phyloP scores from a whole-genome alignment of 2,113 vertebrate species.

The Grantiella picta region DNA sequence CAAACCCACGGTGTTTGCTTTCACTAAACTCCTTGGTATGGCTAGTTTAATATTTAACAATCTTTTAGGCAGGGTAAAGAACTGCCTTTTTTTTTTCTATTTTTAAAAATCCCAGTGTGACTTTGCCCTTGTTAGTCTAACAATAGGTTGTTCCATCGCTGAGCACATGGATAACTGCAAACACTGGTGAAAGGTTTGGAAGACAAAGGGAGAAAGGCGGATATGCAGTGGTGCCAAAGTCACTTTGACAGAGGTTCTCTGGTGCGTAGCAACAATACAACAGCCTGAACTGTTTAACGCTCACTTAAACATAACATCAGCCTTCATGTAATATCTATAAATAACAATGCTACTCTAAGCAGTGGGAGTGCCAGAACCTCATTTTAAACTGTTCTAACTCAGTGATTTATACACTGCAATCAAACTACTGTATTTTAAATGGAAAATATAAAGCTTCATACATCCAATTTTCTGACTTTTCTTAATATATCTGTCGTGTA shows the following conservation, averaged over 20 bases:
- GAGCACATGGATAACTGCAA: constrained; percentile 59
- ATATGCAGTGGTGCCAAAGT: background rate
- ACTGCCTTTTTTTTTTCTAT: background rate
- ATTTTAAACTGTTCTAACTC: constrained; percentile 30
- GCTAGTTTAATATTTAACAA: constrained; percentile 60
- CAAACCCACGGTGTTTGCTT: constrained; percentile 37
- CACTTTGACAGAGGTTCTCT: constrained; percentile 54
- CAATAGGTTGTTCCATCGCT: constrained; percentile 52
- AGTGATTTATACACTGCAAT: constrained; percentile 42
- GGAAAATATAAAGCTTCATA: constrained; percentile 25
- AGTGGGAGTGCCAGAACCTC: constrained; percentile 40
- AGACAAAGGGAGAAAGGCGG: constrained; percentile 47
- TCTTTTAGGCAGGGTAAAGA: constrained; percentile 36
- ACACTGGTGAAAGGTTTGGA: background rate
- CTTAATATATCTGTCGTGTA: background rate
- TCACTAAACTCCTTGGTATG: constrained; percentile 27
- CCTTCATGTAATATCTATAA: constrained; percentile 63
- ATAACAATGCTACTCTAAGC: constrained; percentile 62
- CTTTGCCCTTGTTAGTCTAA: constrained; percentile 50
- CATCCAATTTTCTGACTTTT: background rate
- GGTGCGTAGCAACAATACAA: constrained; percentile 57
- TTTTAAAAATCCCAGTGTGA: constrained; percentile 30
- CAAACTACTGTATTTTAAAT: constrained; percentile 48
- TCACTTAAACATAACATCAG: constrained; percentile 68
- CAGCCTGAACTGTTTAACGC: constrained; percentile 61